phyloP scores from a whole-genome alignment of 2,113 vertebrate species.

The Chloropsis cyanopogon region DNA sequence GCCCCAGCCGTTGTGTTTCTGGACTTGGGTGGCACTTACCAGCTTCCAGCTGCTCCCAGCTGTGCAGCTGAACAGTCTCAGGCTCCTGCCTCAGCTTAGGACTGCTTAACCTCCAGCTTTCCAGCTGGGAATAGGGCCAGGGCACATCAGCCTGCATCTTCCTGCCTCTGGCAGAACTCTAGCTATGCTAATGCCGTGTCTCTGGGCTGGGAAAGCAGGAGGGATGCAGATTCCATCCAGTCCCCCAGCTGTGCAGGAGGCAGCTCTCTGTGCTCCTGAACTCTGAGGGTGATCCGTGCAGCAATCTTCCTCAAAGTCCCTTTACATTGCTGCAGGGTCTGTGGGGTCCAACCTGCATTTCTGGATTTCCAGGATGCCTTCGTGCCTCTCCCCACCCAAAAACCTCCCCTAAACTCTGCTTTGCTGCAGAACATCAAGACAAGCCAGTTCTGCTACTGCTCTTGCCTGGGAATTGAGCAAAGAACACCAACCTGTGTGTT shows the following conservation, averaged over 20 bases:
- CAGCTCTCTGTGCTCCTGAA: neutral
- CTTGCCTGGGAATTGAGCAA: neutral
- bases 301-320: neutral
- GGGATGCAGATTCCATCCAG: neutral
- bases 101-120: neutral
- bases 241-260: neutral
- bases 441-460: conserved; percentile 30
- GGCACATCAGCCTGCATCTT: neutral
- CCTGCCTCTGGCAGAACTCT: neutral
- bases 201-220: neutral
- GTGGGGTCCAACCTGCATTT: conserved; percentile 25
- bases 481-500: neutral
- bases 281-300: fast-evolving
- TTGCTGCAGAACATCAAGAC: neutral
- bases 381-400: neutral
- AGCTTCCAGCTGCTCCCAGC: neutral
- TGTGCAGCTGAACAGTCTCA: neutral
- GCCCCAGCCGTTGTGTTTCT: neutral
- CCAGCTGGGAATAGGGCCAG: neutral
- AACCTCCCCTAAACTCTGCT: neutral
- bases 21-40: neutral
- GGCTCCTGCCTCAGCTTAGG: neutral
- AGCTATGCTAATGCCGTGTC: fast-evolving
- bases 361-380: conserved; percentile 35
- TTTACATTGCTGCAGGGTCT: neutral